Base-by-base conservation (phyloP, 2,888 invertebrate genomes). In the Laothoe populi region DNA sequence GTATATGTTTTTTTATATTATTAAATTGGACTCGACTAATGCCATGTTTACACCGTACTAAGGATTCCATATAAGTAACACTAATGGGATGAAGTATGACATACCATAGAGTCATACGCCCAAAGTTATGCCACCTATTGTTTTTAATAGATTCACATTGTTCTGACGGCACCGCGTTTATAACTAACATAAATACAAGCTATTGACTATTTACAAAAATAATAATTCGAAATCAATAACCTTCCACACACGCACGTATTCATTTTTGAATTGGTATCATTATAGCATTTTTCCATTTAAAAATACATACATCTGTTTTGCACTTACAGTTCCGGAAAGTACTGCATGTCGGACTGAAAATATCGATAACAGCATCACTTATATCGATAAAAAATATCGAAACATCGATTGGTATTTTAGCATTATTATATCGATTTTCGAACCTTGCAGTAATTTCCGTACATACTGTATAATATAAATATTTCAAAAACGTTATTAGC, bases 171-270 rank as follows among this genome's bases (percentile, higher is more conserved):
- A 53, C 35, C 35, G 53, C 53, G 35, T 53, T 31, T 58, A 58
- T 40, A 42, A 60, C 59, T 64, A 59, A 69, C 66, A 70, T 66
- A 64, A 67, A 66, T 66, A 64, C 61, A 31, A 69, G 57, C 66
- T 68, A 69, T 61, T 63, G 61, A 71, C 67, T 86, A 84, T 84
- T 78, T 84, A 86, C 82, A 84, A 68, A 64, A 42, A 60, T 24
- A 60, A 49, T 49, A 60, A 73, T 82, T 82, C 75, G 79, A 81
- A 82, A 81, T 40, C 57, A 61, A 23, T 24, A 24, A 42, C 16
- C 58, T 16, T 58, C 42, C 58, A 58, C 42, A 42, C 24, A 19
- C 58, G 38, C 42, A 58, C 58, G 42, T 24, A 42, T 42, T 42
- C 58, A n/a, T 40, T 40, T 42, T 58, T 31, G 35, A 31, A 35